Evolutionary conservation across 2,113 vertebrate genomes (phyloP).

Genomic region (Orcinus orca): DNA sequence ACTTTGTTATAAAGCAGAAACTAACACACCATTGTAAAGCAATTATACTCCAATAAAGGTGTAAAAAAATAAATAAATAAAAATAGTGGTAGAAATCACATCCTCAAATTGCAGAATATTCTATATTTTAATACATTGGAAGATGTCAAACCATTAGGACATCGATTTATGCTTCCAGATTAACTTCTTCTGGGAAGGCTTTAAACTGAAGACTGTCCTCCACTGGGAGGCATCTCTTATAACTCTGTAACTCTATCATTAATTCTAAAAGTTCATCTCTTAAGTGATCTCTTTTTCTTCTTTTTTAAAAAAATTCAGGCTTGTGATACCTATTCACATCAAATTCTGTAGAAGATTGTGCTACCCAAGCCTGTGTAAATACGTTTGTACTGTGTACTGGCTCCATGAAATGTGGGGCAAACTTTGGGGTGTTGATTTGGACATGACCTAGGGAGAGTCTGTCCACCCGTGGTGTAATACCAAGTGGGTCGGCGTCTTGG

Average conservation of each 20-base stretch:
- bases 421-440: neutral
- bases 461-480: no score
- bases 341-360: no score
- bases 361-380: accelerated
- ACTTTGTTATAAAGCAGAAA: no score
- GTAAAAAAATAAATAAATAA: neutral
- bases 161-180: neutral
- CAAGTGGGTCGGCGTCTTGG: no score
- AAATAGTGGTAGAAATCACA: neutral
- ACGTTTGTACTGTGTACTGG: neutral
- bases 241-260: neutral
- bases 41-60: no score
- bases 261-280: neutral
- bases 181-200: neutral
- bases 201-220: neutral
- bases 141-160: neutral
- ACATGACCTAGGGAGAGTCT: accelerated
- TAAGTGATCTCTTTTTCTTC: neutral
- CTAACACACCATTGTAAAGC: no score
- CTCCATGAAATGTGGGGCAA: no score
- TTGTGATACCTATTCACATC: neutral
- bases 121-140: neutral
- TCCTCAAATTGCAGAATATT: constrained; percentile 45
- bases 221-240: neutral
- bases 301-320: neutral